phyloP scores from a whole-genome alignment of 2,797 vertebrate species.

The Tragelaphus eurycerus region DNA sequence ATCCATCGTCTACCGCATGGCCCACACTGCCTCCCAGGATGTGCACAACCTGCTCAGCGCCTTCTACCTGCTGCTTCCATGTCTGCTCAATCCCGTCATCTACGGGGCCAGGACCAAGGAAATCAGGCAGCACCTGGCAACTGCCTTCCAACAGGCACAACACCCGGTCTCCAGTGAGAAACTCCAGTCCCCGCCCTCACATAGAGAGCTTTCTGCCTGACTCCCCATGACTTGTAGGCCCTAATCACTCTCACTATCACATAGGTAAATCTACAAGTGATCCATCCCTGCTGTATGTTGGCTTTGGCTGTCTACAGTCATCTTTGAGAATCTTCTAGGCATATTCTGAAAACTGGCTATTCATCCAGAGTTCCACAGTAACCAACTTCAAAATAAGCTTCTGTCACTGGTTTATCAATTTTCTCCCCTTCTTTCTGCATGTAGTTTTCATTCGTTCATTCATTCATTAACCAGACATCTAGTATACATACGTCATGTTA shows the following conservation, averaged over 20 bases:
- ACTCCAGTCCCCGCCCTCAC: neutral
- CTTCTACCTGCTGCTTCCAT: slow-evolving; percentile 50
- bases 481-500: neutral
- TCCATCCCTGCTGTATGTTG: neutral
- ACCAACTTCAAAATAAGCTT: neutral
- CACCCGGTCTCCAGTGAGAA: neutral
- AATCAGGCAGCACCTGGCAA: slow-evolving; percentile 40
- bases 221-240: neutral
- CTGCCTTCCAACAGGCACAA: neutral
- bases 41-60: slow-evolving; percentile 58
- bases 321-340: neutral
- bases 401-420: neutral
- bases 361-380: neutral
- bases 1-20: slow-evolving; percentile 39
- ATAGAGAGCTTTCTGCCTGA: neutral
- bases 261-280: neutral
- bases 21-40: slow-evolving; percentile 38
- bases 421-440: neutral
- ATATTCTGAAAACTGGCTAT: neutral
- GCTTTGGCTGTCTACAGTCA: neutral
- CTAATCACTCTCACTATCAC: neutral
- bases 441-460: neutral
- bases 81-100: slow-evolving; percentile 52
- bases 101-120: slow-evolving; percentile 56
- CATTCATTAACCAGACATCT: neutral